phyloP scores from a whole-genome alignment of 1,140 invertebrate genomes.

The Meloidogyne floridensis region DNA sequence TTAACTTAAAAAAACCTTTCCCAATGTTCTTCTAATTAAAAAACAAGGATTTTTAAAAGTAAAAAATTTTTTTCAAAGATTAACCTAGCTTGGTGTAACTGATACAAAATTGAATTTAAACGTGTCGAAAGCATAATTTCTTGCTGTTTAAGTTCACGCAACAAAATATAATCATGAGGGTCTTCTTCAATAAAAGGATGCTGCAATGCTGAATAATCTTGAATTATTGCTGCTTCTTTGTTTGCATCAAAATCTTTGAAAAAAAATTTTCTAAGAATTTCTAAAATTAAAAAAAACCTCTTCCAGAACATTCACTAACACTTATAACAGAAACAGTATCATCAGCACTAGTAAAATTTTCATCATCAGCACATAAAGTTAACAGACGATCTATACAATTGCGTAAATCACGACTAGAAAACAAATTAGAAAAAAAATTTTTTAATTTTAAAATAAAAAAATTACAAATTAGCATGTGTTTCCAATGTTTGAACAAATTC shows the following conservation, averaged over 20 bases:
- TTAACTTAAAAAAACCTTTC: no score
- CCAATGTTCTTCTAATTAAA: no score
- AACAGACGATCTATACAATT: slow-evolving; percentile 40
- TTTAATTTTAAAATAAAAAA: background rate
- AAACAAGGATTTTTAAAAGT: no score
- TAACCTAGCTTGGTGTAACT: slow-evolving; percentile 39
- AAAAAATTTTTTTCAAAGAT: no score
- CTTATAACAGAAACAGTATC: slow-evolving; percentile 40
- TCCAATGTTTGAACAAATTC: slow-evolving; percentile 47
- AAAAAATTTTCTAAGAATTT: slow-evolving; percentile 6
- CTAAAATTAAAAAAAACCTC: slow-evolving; percentile 20
- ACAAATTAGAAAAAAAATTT: background rate
- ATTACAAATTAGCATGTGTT: slow-evolving; percentile 36
- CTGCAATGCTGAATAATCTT: slow-evolving; percentile 18
- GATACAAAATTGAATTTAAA: slow-evolving; percentile 42
- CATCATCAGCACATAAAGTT: slow-evolving; percentile 41
- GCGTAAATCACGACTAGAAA: slow-evolving; percentile 40
- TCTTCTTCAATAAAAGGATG: slow-evolving; percentile 35
- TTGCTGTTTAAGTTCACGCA: slow-evolving; percentile 38
- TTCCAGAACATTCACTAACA: slow-evolving; percentile 36
- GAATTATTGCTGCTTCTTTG: slow-evolving; percentile 25
- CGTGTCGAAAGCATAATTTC: slow-evolving; percentile 37
- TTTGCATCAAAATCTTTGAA: slow-evolving; percentile 31
- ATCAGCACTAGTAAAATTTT: slow-evolving; percentile 22
- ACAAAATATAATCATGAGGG: slow-evolving; percentile 44